Evolutionary conservation across 2,888 invertebrate species (phyloP), one percentile per base, ranked within the genome.

Genomic region (Girardia tigrina): DNA sequence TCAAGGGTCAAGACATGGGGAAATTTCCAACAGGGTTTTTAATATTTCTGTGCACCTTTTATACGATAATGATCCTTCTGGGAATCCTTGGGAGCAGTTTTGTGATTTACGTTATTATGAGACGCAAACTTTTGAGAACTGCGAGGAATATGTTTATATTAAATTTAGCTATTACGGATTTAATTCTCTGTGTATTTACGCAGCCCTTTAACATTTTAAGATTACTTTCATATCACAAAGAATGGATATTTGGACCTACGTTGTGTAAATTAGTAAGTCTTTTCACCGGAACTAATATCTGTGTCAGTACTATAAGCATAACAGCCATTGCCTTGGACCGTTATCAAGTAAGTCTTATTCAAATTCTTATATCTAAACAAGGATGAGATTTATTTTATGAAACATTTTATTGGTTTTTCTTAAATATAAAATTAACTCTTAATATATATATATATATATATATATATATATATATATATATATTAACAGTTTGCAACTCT

Each of bases 251-350:
- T 69, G 92, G 92, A 14, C 88, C 89, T 80, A 88, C 90, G 84
- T 88, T 87, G 75, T 94, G 94, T 84, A 92, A 92, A 84, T 88
- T 91, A 79, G 90, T 91, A 79, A 90, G 90, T 0, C 89, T 90
- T 78, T 87, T 92, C 72, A 91, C 92, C 82, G 93, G 91, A 0
- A 90, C 90, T 78, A 92, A 91, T 80, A 91, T 92, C 79, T 94
- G 92, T 83, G 92, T 94, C 0, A 92, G 92, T 0, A 92, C 92
- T 0, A 91, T 94, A 81, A 91, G 91, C 79, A 94, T 94, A 80
- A 91, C 92, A 1, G 92, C 93, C 8, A 94, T 94, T 79, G 86
- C 86, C 0, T 79, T 86, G 26, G 83, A 83, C 77, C 78, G 83
- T 80, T 81, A 75, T 75, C 76, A 75, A 29, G 76, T 75, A 75